A percentile compares a stretch with the other conserved stretches of the same genome.
Evolutionary conservation across 2,888 invertebrate genomes (phyloP).

Genomic region (Tridacna crocea): DNA sequence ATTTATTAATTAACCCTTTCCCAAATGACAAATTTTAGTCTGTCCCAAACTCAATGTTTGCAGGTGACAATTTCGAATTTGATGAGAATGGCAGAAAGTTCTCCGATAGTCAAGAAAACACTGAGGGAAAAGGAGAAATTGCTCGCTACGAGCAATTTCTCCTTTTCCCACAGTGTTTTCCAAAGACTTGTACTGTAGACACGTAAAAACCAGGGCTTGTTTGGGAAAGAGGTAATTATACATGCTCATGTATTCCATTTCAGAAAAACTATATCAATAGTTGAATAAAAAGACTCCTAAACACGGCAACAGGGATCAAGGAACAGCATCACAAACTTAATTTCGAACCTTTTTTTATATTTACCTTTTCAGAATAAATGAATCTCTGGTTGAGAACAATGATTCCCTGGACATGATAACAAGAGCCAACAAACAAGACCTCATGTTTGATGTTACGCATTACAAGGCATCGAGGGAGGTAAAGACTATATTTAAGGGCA

Average conservation of each 20-base stretch:
- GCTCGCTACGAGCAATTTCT: neutral
- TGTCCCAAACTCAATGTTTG: too few relatives aligned
- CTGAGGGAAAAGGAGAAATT: neutral
- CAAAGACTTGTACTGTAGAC: too few relatives aligned
- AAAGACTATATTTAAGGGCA: neutral
- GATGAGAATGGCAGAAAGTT: too few relatives aligned
- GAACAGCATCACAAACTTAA: slow-evolving; percentile 68
- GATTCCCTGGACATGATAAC: slow-evolving; percentile 70
- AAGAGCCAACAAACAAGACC: slow-evolving; percentile 47
- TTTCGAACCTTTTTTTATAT: slow-evolving; percentile 25
- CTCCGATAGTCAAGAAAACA: neutral
- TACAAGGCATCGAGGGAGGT: slow-evolving; percentile 74
- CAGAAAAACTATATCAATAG: slow-evolving; percentile 68
- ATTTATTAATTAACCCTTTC: too few relatives aligned
- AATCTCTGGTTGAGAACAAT: slow-evolving; percentile 66
- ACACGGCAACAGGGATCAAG: slow-evolving; percentile 61
- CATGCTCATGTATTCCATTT: slow-evolving; percentile 12
- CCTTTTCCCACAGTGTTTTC: too few relatives aligned
- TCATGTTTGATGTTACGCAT: slow-evolving; percentile 72
- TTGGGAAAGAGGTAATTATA: neutral
- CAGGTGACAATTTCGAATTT: too few relatives aligned
- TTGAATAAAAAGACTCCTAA: slow-evolving; percentile 67
- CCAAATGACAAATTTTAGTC: too few relatives aligned
- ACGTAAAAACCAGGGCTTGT: too few relatives aligned
- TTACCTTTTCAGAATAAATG: slow-evolving; percentile 65